phyloP scores from a whole-genome alignment of 1,140 invertebrate species.

The Drosophila mayri region DNA sequence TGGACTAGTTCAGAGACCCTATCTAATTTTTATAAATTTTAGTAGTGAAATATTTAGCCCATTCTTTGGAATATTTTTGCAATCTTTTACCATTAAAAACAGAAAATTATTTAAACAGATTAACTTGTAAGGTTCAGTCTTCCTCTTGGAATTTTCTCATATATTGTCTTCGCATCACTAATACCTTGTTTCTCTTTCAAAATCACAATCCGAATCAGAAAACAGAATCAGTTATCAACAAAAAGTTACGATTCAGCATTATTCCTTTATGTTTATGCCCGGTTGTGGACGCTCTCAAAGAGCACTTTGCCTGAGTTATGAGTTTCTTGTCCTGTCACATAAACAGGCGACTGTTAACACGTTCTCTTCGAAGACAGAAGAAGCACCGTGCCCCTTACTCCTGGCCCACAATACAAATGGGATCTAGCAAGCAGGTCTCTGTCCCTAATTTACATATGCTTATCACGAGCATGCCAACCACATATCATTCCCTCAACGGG shows the following conservation, averaged over 20 bases:
- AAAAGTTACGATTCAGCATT: slow-evolving; percentile 52
- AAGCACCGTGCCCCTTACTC: neutral
- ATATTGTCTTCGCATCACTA: neutral
- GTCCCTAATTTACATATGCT: slow-evolving; percentile 44
- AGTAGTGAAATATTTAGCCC: too few relatives aligned
- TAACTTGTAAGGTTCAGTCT: too few relatives aligned
- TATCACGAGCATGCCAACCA: slow-evolving; percentile 28
- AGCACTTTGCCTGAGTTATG: slow-evolving; percentile 40
- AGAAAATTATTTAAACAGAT: too few relatives aligned
- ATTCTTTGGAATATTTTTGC: neutral
- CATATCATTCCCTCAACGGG: slow-evolving; percentile 30
- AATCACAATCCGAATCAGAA: slow-evolving; percentile 17
- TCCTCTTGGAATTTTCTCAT: too few relatives aligned
- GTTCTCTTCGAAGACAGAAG: neutral
- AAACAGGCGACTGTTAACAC: slow-evolving; percentile 18
- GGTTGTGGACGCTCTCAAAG: slow-evolving; percentile 16
- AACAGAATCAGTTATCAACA: slow-evolving; percentile 33
- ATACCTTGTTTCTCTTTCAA: too few relatives aligned
- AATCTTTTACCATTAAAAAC: neutral
- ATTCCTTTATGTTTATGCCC: slow-evolving; percentile 46
- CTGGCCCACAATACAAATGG: slow-evolving; percentile 21
- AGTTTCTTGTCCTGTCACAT: slow-evolving; percentile 49
- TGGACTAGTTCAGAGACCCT: too few relatives aligned
- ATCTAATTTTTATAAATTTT: too few relatives aligned
- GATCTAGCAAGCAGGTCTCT: slow-evolving; percentile 17